phyloP scores from a whole-genome alignment of 30 jellyfish, hydroid and myxozoan genomes.

The Pseudorhiza aurosa region DNA sequence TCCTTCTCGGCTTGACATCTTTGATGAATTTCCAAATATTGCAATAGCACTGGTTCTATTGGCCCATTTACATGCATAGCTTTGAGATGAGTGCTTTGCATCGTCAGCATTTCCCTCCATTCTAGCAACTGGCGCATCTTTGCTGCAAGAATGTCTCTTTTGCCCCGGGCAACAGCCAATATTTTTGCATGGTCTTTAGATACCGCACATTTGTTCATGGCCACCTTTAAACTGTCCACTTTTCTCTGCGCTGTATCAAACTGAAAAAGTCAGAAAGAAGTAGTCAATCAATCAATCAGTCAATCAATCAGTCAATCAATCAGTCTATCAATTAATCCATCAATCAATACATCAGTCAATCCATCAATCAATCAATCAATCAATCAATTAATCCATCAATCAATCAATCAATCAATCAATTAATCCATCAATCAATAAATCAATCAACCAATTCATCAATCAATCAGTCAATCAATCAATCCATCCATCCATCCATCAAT shows the following conservation, averaged over 20 bases:
- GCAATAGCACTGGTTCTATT: slow-evolving; percentile 26
- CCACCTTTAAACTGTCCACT: slow-evolving; percentile 57
- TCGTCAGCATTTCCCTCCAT: slow-evolving; percentile 47
- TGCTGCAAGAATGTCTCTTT: slow-evolving; percentile 41
- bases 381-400: too few species aligned
- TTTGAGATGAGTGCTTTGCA: not conserved
- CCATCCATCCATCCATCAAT: too few species aligned
- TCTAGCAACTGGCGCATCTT: slow-evolving; percentile 38
- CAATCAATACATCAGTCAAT: too few species aligned
- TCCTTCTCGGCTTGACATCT: slow-evolving; percentile 59
- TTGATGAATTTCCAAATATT: slow-evolving; percentile 42
- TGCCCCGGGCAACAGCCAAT: slow-evolving; percentile 50
- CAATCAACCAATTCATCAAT: too few species aligned
- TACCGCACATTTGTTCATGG: slow-evolving; percentile 35
- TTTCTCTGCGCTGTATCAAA: slow-evolving; percentile 58
- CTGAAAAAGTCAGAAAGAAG: slow-evolving; percentile 19
- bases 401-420: too few species aligned
- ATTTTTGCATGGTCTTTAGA: slow-evolving; percentile 5
- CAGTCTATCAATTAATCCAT: too few species aligned
- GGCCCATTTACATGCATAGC: not conserved
- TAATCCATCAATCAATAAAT: too few species aligned
- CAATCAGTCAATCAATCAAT: too few species aligned
- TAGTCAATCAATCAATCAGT: too few species aligned
- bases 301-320: too few species aligned
- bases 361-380: too few species aligned